These are phyloP conservation scores for Lycodopsis pacificus DNA, from an alignment of 2,797 vertebrate species.

Conservation along the genomic window DNA sequence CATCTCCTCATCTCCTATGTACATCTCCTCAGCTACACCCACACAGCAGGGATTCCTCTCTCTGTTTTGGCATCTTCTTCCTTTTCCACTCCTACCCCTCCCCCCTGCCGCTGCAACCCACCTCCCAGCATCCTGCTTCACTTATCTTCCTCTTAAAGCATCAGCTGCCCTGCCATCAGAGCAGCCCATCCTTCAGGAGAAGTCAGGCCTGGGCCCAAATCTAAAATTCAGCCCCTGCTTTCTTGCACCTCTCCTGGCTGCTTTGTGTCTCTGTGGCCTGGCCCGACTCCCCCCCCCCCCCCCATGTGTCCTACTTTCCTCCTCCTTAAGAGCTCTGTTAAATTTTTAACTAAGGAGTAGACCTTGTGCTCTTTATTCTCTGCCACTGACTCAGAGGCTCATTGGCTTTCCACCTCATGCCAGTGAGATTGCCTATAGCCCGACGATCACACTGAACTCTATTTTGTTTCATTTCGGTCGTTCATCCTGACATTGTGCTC, in stretches of 20 bases:
- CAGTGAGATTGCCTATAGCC: background rate
- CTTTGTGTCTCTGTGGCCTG: conserved; percentile 16
- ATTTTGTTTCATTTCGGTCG: background rate
- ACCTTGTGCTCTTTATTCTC: conserved; percentile 36
- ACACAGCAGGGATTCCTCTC: conserved; percentile 59
- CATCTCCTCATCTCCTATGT: too few species aligned
- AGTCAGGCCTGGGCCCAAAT: conserved; percentile 34
- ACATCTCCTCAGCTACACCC: conserved; percentile 59
- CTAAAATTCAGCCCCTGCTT: conserved; percentile 35
- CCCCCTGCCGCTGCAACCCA: conserved; percentile 20
- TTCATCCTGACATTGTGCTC: background rate
- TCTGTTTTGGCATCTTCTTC: conserved; percentile 53
- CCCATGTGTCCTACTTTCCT: conserved; percentile 66
- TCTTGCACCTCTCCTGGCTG: conserved; percentile 13
- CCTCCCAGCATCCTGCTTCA: conserved; percentile 47
- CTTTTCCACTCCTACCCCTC: conserved; percentile 9
- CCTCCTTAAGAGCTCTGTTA: conserved; percentile 39
- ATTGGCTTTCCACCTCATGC: conserved; percentile 16
- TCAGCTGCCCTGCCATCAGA: conserved; percentile 54
- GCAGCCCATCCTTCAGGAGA: conserved; percentile 31
- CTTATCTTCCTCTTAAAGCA: conserved; percentile 71
- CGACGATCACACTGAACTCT: conserved; percentile 14
- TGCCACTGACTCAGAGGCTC: conserved; percentile 12
- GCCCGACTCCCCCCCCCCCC: conserved; percentile 16
- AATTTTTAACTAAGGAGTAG: conserved; percentile 55